phyloP scores from a whole-genome alignment of 2,113 vertebrate genomes.

The Tachysurus vachellii region DNA sequence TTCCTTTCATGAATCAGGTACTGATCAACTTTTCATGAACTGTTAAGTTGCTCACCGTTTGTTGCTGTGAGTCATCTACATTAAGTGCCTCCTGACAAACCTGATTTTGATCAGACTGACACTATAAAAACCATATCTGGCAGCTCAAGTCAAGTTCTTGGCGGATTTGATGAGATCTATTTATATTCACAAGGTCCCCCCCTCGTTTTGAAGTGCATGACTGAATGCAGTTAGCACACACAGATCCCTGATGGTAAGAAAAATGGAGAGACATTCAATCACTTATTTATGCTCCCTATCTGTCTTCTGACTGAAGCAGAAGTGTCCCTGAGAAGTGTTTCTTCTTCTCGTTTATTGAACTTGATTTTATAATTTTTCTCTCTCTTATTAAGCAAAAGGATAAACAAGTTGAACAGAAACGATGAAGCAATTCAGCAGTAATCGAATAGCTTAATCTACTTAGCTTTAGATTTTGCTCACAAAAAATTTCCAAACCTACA shows the following conservation, averaged over 20 bases:
- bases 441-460: not conserved
- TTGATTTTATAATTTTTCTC: slow-evolving; percentile 69
- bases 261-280: slow-evolving; percentile 32
- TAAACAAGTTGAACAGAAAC: slow-evolving; percentile 62
- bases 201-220: slow-evolving; percentile 34
- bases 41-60: slow-evolving; percentile 34
- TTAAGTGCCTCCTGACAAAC: slow-evolving; percentile 5
- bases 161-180: slow-evolving; percentile 52
- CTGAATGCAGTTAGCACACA: slow-evolving; percentile 10
- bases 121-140: slow-evolving; percentile 38
- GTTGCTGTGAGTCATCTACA: slow-evolving; percentile 25
- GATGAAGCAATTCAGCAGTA: slow-evolving; percentile 15
- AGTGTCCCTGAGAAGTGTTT: slow-evolving; percentile 39
- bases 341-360: slow-evolving; percentile 52
- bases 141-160: slow-evolving; percentile 16
- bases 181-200: slow-evolving; percentile 42
- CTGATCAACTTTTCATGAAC: slow-evolving; percentile 39
- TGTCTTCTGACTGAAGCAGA: slow-evolving; percentile 63
- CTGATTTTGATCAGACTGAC: slow-evolving; percentile 38
- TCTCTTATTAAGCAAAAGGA: slow-evolving; percentile 65
- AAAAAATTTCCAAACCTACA: not conserved
- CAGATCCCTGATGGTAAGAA: slow-evolving; percentile 24
- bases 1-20: slow-evolving; percentile 9
- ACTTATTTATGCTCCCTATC: slow-evolving; percentile 27
- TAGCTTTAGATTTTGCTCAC: no score